Conservation (phyloP, 2,797 vertebrate genomes). For the Gambusia yucatana region DNA sequence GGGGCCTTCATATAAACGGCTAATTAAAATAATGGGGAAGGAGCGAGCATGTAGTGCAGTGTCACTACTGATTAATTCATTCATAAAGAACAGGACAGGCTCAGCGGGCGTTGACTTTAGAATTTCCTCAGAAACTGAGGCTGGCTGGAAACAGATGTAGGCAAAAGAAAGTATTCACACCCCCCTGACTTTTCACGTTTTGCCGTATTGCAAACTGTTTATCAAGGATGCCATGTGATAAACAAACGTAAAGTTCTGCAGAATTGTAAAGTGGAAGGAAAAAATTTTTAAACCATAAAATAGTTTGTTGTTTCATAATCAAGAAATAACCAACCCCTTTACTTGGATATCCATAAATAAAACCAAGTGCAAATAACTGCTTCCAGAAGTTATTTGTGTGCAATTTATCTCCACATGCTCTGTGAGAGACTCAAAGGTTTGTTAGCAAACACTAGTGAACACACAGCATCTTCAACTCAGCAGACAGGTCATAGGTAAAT, state of each 20-base stretch:
- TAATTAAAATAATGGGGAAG: slow-evolving; percentile 95
- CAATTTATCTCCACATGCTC: background rate
- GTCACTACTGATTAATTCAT: slow-evolving; percentile 94
- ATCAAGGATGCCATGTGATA: background rate
- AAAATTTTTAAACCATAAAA: background rate
- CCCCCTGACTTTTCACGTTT: background rate
- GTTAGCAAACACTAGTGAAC: background rate
- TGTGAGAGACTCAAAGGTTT: background rate
- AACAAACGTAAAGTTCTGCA: background rate
- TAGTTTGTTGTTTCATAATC: background rate
- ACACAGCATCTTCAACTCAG: background rate
- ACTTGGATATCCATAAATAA: too few relatives aligned
- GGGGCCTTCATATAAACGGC: slow-evolving; percentile 89
- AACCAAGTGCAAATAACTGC: too few relatives aligned
- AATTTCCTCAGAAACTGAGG: slow-evolving; percentile 57
- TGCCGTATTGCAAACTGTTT: background rate
- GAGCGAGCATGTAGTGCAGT: slow-evolving; percentile 91
- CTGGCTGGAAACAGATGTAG: slow-evolving; percentile 46
- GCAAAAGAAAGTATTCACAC: slow-evolving; percentile 51
- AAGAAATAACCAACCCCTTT: background rate
- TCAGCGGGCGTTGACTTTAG: slow-evolving; percentile 70
- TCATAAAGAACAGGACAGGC: slow-evolving; percentile 84
- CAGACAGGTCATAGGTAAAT: background rate
- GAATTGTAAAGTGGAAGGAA: background rate
- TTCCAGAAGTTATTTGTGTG: too few relatives aligned